phyloP scores from a whole-genome alignment of 2,113 vertebrate genomes.

The Apodemus sylvaticus region DNA sequence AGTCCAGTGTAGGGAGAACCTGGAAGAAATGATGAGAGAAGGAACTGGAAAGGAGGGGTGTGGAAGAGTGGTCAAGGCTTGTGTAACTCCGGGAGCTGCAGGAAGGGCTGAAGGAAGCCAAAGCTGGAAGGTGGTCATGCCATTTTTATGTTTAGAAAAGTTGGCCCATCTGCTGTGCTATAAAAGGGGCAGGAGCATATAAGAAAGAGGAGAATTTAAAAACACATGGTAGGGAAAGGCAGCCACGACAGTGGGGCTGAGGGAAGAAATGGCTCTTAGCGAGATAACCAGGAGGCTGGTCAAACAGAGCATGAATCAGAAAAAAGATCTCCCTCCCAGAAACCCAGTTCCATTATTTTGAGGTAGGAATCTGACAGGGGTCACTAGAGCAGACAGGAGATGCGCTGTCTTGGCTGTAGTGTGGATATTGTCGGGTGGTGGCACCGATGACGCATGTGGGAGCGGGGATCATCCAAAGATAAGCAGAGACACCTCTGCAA shows the following conservation, averaged over 20 bases:
- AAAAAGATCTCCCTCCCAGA: not conserved
- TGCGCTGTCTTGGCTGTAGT: not conserved
- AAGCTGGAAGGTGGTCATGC: not conserved
- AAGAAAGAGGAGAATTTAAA: not conserved
- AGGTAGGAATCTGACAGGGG: not conserved
- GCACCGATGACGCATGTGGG: fast-evolving
- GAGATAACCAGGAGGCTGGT: not conserved
- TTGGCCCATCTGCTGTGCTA: not conserved
- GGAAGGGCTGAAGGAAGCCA: not conserved
- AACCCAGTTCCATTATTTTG: not conserved
- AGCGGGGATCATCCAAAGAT: not conserved
- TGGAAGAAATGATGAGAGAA: not conserved
- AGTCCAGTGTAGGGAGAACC: fast-evolving
- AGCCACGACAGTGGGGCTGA: not conserved
- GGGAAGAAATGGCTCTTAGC: not conserved
- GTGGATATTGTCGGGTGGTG: fast-evolving
- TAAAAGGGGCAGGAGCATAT: fast-evolving
- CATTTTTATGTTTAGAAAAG: not conserved
- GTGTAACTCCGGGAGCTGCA: not conserved
- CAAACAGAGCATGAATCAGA: not conserved
- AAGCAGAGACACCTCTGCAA: not conserved
- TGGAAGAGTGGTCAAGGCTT: not conserved
- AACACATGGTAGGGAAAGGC: not conserved
- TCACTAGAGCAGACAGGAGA: not conserved
- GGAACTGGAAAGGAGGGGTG: not conserved